Conservation (phyloP, 30 jellyfish, hydroid and myxozoan species). For the Rhopilema esculentum region DNA sequence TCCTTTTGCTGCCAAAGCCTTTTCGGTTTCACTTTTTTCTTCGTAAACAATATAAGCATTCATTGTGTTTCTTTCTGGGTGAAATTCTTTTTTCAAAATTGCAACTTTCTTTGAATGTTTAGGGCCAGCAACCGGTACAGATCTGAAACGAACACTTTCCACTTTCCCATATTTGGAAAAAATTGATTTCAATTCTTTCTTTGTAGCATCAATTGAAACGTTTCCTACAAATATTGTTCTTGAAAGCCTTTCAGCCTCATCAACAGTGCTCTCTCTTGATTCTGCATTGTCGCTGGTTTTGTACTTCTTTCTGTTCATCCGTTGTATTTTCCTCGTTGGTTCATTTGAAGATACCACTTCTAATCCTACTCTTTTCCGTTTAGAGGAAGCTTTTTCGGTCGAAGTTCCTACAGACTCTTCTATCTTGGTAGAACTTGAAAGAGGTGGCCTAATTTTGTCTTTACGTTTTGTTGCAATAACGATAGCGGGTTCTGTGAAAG, state of each 20-base stretch:
- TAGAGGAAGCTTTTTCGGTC: not conserved
- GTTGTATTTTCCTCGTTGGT: constrained; percentile 38
- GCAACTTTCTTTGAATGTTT: constrained; percentile 46
- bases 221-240: constrained; percentile 95
- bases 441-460: not conserved
- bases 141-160: constrained; percentile 79
- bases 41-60: constrained; percentile 90
- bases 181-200: constrained; percentile 74
- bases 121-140: constrained; percentile 75
- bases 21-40: constrained; percentile 52
- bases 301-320: constrained; percentile 43
- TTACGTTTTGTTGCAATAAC: not conserved
- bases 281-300: constrained; percentile 15
- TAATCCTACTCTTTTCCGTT: not conserved
- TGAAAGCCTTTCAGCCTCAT: constrained; percentile 69
- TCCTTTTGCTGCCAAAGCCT: constrained; percentile 73
- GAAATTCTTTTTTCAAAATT: constrained; percentile 49
- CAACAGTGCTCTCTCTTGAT: not conserved
- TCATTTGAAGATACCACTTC: constrained; percentile 1
- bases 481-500: not conserved
- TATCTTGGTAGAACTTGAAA: not conserved
- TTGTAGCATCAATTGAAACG: constrained; percentile 65
- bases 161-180: constrained; percentile 72
- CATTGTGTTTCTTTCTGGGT: constrained; percentile 86
- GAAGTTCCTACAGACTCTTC: not conserved